phyloP scores from a whole-genome alignment of 1,140 invertebrate genomes.

The Magallana angulata region DNA sequence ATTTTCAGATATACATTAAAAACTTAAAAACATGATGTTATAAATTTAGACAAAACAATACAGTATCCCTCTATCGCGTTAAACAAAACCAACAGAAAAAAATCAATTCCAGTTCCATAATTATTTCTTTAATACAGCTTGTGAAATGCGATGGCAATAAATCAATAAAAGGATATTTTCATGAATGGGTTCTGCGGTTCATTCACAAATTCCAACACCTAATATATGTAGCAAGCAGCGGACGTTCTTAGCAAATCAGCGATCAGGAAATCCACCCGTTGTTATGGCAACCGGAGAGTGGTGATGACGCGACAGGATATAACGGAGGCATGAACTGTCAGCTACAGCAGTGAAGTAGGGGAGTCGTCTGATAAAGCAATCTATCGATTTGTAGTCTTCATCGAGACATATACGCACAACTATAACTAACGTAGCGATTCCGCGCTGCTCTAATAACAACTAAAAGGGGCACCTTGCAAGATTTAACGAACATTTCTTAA shows the following conservation, averaged over 20 bases:
- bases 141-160: not conserved
- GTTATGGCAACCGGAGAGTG: constrained; percentile 1
- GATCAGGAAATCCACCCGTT: not conserved
- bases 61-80: too few relatives aligned
- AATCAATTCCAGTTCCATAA: not conserved
- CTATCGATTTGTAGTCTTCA: not conserved
- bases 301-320: not conserved
- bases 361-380: not conserved
- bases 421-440: too few relatives aligned
- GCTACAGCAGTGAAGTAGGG: not conserved
- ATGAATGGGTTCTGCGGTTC: not conserved
- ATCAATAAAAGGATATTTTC: not conserved
- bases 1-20: too few relatives aligned
- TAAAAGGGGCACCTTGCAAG: not conserved
- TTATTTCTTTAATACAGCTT: not conserved
- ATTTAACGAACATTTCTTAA: too few relatives aligned
- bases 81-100: too few relatives aligned
- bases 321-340: not conserved
- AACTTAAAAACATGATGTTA: too few relatives aligned
- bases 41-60: too few relatives aligned
- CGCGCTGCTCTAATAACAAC: too few relatives aligned
- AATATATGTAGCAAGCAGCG: not conserved
- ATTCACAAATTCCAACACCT: constrained; percentile 5
- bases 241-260: not conserved
- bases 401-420: not conserved